Percentiles rank a stretch among this genome's conserved stretches.
Conservation (phyloP, 2,113 vertebrate species). For the Dolichotis patagonum region DNA sequence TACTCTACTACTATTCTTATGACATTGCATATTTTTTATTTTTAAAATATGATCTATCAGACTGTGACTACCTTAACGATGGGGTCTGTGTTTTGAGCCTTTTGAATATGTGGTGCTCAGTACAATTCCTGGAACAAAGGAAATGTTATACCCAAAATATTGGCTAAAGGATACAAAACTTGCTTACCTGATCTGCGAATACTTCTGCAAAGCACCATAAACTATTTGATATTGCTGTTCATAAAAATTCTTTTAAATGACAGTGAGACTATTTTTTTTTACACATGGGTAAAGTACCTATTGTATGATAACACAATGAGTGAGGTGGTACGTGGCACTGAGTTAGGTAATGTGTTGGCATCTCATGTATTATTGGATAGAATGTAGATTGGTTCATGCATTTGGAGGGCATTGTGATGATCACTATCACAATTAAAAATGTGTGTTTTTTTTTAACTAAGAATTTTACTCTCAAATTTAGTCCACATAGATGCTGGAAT, state of each 20-base stretch:
- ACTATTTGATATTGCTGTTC: not conserved
- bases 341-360: not conserved
- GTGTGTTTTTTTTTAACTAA: not conserved
- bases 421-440: slow-evolving; percentile 21
- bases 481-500: not conserved
- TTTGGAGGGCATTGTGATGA: not conserved
- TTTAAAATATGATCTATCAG: not conserved
- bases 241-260: slow-evolving; percentile 20
- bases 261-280: not conserved
- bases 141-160: slow-evolving; percentile 6
- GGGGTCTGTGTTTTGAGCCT: not conserved
- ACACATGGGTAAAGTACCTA: not conserved
- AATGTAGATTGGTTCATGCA: not conserved
- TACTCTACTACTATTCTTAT: not conserved
- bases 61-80: not conserved
- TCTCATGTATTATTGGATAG: not conserved
- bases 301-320: not conserved
- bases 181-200: not conserved
- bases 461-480: not conserved
- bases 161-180: not conserved
- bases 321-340: not conserved
- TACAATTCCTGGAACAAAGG: not conserved
- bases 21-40: not conserved
- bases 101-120: not conserved
- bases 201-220: not conserved